These are phyloP conservation scores for Natrix natrix DNA, from an alignment of 2,797 vertebrate genomes.

Conservation along the genomic window DNA sequence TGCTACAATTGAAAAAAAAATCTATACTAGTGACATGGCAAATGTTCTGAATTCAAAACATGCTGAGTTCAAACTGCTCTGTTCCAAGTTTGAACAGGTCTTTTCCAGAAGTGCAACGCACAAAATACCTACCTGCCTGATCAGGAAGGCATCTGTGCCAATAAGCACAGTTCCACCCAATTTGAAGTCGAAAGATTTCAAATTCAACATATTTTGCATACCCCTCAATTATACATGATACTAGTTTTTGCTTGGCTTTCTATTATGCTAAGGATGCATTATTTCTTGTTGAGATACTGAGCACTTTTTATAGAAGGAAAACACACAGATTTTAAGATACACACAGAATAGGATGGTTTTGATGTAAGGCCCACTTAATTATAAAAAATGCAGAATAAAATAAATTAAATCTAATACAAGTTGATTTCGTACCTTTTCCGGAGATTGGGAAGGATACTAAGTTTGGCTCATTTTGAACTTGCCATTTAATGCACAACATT, in stretches of 20 bases:
- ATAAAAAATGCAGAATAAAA: constrained; percentile 35
- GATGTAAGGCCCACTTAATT: constrained; percentile 33
- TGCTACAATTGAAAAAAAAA: constrained; percentile 9
- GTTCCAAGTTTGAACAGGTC: background rate
- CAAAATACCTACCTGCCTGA: background rate
- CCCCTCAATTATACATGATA: background rate
- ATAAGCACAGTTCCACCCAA: background rate
- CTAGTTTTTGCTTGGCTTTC: background rate
- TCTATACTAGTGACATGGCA: background rate
- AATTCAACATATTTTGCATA: background rate
- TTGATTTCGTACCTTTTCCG: constrained; percentile 17
- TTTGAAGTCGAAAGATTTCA: background rate
- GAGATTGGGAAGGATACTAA: constrained; percentile 8
- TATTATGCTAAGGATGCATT: background rate
- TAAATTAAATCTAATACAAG: background rate
- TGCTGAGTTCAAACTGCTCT: background rate
- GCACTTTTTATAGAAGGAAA: constrained; percentile 37
- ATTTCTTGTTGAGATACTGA: background rate
- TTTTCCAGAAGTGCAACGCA: background rate
- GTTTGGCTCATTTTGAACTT: constrained; percentile 12
- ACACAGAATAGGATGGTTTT: constrained; percentile 40
- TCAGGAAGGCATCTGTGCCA: background rate
- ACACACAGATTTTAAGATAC: constrained; percentile 1
- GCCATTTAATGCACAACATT: constrained; percentile 39
- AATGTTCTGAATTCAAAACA: background rate